A percentile compares a stretch with the other conserved stretches of the same genome.
Evolutionary conservation across 2,888 invertebrate genomes (phyloP).

Genomic region (Oasisia sp.): DNA sequence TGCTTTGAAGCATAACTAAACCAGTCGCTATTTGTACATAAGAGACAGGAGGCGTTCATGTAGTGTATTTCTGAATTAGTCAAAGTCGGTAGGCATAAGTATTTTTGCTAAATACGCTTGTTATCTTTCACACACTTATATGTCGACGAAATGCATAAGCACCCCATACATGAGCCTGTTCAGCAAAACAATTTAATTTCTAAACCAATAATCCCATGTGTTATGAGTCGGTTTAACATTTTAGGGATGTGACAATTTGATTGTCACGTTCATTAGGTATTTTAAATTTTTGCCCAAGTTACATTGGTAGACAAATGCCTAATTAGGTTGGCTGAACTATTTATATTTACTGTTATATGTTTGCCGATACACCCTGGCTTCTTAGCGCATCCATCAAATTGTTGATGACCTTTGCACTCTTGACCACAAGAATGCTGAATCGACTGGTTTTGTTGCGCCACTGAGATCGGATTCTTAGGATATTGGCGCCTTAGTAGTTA

Average conservation of each 20-base stretch:
- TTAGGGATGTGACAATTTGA: neutral
- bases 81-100: constrained; percentile 9
- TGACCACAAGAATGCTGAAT: too few species aligned
- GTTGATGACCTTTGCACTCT: too few species aligned
- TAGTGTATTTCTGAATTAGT: neutral
- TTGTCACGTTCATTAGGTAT: neutral
- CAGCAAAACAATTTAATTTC: neutral
- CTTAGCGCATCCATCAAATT: too few species aligned
- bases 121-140: neutral
- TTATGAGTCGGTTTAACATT: neutral
- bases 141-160: neutral
- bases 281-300: neutral
- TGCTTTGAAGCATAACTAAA: neutral
- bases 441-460: too few species aligned
- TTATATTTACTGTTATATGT: neutral
- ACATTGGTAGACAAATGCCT: neutral
- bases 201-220: neutral
- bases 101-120: neutral
- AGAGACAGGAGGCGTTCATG: neutral
- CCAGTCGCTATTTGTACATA: neutral
- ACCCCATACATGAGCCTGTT: neutral
- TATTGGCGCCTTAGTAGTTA: too few species aligned
- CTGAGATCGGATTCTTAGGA: too few species aligned
- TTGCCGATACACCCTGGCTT: too few species aligned
- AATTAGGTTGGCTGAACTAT: neutral